These are phyloP conservation scores for Formica aserva DNA, from an alignment of 2,888 invertebrate genomes.

Conservation along the genomic window DNA sequence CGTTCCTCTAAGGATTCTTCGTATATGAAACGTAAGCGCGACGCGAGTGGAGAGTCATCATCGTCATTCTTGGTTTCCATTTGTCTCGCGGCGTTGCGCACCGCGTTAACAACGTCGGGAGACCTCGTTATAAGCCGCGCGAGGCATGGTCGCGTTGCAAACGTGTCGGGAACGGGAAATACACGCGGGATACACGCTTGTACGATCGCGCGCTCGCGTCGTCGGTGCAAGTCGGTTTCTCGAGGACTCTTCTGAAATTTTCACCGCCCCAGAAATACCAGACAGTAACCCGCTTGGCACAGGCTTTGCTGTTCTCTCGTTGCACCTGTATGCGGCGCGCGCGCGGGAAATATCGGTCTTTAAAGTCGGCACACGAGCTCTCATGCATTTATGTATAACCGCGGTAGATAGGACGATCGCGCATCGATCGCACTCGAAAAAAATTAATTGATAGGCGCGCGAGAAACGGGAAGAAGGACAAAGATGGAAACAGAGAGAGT, in stretches of 20 bases:
- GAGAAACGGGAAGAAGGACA: background rate
- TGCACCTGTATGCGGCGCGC: constrained; percentile 44
- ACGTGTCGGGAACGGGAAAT: constrained; percentile 59
- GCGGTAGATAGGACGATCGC: constrained; percentile 51
- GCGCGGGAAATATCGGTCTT: constrained; percentile 74
- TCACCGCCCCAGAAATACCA: constrained; percentile 53
- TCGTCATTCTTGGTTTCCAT: constrained; percentile 22
- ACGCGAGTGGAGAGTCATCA: background rate
- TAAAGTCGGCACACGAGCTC: constrained; percentile 72
- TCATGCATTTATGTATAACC: constrained; percentile 79
- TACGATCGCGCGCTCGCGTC: constrained; percentile 37
- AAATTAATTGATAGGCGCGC: constrained; percentile 73
- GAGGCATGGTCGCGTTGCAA: constrained; percentile 33
- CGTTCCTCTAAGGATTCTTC: background rate
- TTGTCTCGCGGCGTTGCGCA: constrained; percentile 2
- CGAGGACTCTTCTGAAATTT: constrained; percentile 58
- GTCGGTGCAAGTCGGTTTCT: constrained; percentile 37
- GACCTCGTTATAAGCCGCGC: constrained; percentile 39
- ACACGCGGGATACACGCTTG: constrained; percentile 28
- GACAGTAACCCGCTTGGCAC: background rate
- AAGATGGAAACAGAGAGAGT: background rate
- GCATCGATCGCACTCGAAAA: constrained; percentile 75
- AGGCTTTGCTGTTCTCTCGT: constrained; percentile 7
- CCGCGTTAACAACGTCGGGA: constrained; percentile 34
- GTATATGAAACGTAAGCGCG: constrained; percentile 8